Percentiles rank a stretch among this genome's conserved stretches.
These are phyloP conservation scores for Danaus chrysippus DNA, from an alignment of 2,888 invertebrate genomes.

Conservation along the genomic window DNA sequence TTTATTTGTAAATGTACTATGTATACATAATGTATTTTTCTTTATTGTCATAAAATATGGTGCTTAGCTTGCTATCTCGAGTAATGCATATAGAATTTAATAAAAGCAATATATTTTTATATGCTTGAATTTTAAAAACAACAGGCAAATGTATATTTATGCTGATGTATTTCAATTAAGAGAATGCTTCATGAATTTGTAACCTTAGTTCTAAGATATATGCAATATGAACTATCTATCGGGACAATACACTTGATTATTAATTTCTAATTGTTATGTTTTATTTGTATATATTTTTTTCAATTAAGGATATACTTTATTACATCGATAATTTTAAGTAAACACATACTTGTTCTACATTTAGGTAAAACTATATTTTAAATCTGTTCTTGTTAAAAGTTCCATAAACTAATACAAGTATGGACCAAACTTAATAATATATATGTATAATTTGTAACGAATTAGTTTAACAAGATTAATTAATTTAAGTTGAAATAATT, in stretches of 20 bases:
- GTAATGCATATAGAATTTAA: conserved; percentile 5
- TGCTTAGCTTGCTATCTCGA: conserved; percentile 22
- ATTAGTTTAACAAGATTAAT: background rate
- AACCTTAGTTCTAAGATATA: background rate
- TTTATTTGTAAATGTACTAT: conserved; percentile 11
- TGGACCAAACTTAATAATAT: too few species aligned
- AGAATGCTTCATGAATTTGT: conserved; percentile 5
- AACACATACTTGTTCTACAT: too few species aligned
- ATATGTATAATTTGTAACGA: background rate
- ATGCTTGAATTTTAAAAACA: conserved; percentile 14
- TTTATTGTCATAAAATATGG: conserved; percentile 31
- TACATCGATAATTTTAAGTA: too few species aligned
- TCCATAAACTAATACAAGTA: too few species aligned
- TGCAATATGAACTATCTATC: background rate
- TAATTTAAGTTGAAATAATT: background rate
- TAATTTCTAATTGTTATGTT: background rate
- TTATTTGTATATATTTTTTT: background rate
- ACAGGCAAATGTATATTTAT: background rate
- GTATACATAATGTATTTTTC: conserved; percentile 14
- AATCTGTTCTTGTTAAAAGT: too few species aligned
- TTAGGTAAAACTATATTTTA: too few species aligned
- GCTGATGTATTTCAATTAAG: background rate
- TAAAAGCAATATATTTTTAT: conserved; percentile 25
- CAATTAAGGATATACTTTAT: background rate
- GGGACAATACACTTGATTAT: background rate